Base-by-base conservation (phyloP, 2,888 invertebrate species). In the Xanthia togata region DNA sequence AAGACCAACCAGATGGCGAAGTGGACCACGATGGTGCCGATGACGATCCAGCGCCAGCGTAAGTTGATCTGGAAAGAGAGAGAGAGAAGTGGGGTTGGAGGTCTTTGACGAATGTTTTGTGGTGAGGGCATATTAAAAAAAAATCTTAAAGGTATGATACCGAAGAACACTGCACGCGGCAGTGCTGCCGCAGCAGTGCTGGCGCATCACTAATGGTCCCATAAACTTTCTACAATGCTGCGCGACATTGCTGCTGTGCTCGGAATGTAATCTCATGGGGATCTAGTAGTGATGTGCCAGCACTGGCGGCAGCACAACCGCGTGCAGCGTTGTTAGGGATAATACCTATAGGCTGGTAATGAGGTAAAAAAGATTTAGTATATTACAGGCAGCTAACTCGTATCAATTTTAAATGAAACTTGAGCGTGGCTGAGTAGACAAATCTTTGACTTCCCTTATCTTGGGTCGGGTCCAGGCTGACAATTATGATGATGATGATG, bases 31-130 rank as follows among this genome's bases (percentile, higher is more conserved):
- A 96, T 92, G 0, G 96, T 96, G 31, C 96, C 96, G 6, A 93
- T 93, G 3, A 96, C 95, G 31, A 96, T 96, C 96, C 96, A 96
- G 1, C 96, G 96, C 96, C 96, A 96, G 44, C 96, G 95, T 2
- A 96, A 92, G 78, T 96, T 96, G 47, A 96, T 96, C 96, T 96
- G 87, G 1, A 4, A 57, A 26, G 57, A 57, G 70, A 8, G 0
- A 60, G 2, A 14, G 9, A 9, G 12, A 14, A 1, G 11, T 9
- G 11, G 8, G 0, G 1, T 2, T 50, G 11, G 50, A 53, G 53
- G 31, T 57, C 26, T 67, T 50, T 26, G 31, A 8, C 5, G 11
- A 57, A 11, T 50, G 35, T 64, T 69, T 31, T 1, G 8, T 41
- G 8, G 2, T 31, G 55, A 63, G n/a, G 17, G 2, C 9, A 17